Percentiles rank a stretch among this genome's conserved stretches.
phyloP scores from a whole-genome alignment of 2,113 vertebrate species.

The Sterna hirundo region DNA sequence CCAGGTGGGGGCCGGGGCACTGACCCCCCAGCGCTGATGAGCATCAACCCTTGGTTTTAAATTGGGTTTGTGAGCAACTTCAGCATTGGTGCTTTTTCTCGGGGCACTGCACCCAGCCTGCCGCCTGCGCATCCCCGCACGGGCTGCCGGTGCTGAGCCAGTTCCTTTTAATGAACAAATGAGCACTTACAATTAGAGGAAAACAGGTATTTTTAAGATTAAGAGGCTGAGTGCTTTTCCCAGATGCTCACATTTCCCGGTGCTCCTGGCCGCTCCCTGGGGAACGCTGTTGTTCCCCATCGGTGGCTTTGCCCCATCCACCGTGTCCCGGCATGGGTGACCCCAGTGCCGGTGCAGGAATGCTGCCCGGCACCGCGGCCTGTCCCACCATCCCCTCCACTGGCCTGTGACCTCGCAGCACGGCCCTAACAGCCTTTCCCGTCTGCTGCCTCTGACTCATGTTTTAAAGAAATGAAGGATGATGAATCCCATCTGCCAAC shows the following conservation, averaged over 20 bases:
- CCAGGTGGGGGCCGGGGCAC: rapidly evolving
- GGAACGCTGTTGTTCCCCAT: neutral
- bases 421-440: neutral
- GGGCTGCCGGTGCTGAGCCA: rapidly evolving
- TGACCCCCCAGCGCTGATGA: too few species aligned
- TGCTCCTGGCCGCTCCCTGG: neutral
- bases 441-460: conserved; percentile 2
- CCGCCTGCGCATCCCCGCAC: rapidly evolving
- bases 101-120: neutral
- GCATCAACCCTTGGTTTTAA: rapidly evolving
- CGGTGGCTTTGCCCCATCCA: rapidly evolving
- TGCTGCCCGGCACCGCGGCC: rapidly evolving
- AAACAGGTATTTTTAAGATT: neutral
- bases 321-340: rapidly evolving
- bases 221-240: neutral
- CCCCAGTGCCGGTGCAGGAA: too few species aligned
- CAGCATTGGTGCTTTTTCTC: rapidly evolving
- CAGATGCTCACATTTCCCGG: neutral
- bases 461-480: neutral
- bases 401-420: rapidly evolving
- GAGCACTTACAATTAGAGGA: neutral
- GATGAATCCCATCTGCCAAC: neutral
- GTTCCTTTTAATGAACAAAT: rapidly evolving
- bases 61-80: rapidly evolving
- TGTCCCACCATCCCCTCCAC: neutral